Evolutionary conservation across 2,888 invertebrate species (phyloP).

Genomic region (Gastracanthus pulcherrimus): DNA sequence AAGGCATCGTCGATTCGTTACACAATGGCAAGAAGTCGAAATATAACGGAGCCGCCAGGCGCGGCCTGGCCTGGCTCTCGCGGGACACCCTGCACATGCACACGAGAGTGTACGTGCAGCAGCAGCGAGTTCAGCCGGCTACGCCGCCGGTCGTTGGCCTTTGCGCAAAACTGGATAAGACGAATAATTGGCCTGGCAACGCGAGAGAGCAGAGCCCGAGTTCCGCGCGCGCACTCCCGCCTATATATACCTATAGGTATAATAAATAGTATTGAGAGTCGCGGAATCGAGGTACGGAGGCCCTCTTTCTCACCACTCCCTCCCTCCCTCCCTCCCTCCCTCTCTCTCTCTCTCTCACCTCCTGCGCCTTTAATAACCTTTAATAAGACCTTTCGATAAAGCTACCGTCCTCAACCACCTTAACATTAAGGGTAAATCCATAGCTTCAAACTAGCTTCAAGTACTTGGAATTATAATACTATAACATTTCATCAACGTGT

Average conservation of each 20-base stretch:
- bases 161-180: conserved; percentile 68
- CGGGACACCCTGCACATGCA: no score
- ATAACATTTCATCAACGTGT: no score
- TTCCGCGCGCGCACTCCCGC: no score
- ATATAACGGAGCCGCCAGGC: conserved; percentile 35
- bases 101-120: background rate
- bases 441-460: no score
- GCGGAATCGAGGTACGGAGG: background rate
- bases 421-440: no score
- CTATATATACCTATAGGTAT: background rate
- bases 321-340: background rate
- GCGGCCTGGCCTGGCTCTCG: background rate
- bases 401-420: no score
- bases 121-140: conserved; percentile 21
- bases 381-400: conserved; percentile 2
- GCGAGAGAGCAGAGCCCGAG: background rate
- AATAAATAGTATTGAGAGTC: conserved; percentile 29
- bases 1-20: conserved; percentile 31
- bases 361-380: background rate
- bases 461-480: no score
- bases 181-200: conserved; percentile 58
- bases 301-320: background rate
- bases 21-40: conserved; percentile 38
- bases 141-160: conserved; percentile 66
- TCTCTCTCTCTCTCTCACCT: background rate